Base-by-base conservation (phyloP, 2,888 invertebrate genomes). In the Mimas tiliae region DNA sequence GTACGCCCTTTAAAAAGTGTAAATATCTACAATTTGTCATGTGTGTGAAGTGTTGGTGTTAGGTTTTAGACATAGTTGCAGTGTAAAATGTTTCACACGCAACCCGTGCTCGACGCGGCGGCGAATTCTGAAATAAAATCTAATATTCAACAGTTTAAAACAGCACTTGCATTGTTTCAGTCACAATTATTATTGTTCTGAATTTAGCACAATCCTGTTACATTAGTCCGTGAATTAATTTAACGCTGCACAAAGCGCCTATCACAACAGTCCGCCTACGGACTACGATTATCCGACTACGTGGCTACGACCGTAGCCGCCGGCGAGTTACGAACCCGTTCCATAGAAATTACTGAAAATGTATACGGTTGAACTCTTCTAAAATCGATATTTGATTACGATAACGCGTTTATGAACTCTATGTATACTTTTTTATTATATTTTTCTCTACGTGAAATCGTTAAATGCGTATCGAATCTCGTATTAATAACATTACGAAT, bases 271-370 rank as follows among this genome's bases (percentile, higher is more conserved):
- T n/a, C n/a, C n/a, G n/a, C n/a, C n/a, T n/a, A n/a, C 9, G 55
- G 19, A 53, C 66, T 69, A 68, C 69, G 65, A 8, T 9, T 74
- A 70, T 65, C 65, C 69, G 67, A 63, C 69, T 69, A 72, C 73
- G 72, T 6, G 6, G 42, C 58, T 58, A 58, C 58, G 42, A 16
- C 19, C 58, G 38, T 58, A 58, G 58, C 19, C 74, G 75, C 63
- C 19, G 66, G 69, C 67, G 67, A 67, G 65, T 58, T 47, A 42
- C 58, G 42, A 42, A 58, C 42, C 12, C 38, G 38, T 19, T 19
- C 6, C 38, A 19, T 19, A 9, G 12, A 19, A 58, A 58, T 19
- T 38, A 19, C 53, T 65, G 11, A 47, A 69, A 77, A 67, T 67
- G 58, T 27, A 66, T 14, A 2, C 34, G 63, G 47, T 48, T 33